Base-by-base conservation (phyloP, 2,113 vertebrate genomes). In the Sclerurus mexicanus region DNA sequence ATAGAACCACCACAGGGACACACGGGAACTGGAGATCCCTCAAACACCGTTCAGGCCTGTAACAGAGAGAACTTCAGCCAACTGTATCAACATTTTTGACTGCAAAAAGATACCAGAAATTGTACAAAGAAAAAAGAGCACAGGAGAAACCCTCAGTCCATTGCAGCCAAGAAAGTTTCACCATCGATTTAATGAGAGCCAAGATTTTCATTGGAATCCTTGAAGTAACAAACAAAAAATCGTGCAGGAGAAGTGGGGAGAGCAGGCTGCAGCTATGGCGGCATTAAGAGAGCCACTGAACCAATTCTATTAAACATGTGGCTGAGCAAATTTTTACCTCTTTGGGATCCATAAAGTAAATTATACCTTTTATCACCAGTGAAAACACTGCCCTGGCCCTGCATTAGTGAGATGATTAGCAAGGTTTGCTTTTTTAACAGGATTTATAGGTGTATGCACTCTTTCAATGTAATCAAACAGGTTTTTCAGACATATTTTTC, bases 201-300 rank as follows among this genome's bases (percentile, higher is more conserved):
- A 81, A 42, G 20, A 85, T 12, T 52, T 33, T 17, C 15, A 44
- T 0, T 12, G 22, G 10, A 62, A 52, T 58, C 14, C 39, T 47
- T 46, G 25, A 81, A 87, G 73, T 31, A 80, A 73, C 66, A 58
- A 21, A 0, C 9, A 72, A 78, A 47, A 66, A 76, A 44, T 11
- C 7, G 44, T 2, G 18, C 1, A 11, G 8, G 1, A 52, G 4
- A 49, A 76, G 0, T 59, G 23, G 7, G 50, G 4, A 67, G 33
- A 72, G 28, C 24, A 67, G 9, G 23, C 5, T 55, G n/a, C 22
- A 67, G 69, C 35, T 72, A 67, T 2, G 0, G 3, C 5, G 8
- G 28, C 31, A 60, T 59, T 71, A 37, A 58, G 18, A 44, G 4
- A 90, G 23, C 62, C 30, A 28, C 0, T 3, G 1, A 47, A 7